Conservation (phyloP, 1,140 invertebrate genomes). For the Anastatus disparis region DNA sequence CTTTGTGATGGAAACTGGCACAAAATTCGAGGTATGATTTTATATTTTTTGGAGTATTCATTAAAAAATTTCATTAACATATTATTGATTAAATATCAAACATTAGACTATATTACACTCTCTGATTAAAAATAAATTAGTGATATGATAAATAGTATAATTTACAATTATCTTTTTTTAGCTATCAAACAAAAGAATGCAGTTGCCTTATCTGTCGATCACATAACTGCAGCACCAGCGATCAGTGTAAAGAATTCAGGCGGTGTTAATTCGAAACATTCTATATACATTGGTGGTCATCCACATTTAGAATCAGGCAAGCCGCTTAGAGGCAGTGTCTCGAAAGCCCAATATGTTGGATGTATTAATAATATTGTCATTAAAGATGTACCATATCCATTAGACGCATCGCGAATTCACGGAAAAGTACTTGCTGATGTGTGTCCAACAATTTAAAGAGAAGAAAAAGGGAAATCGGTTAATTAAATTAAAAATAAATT, state of each 20-base stretch:
- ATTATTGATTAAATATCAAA: too few species aligned
- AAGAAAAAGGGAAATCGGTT: neutral
- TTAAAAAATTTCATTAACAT: slow-evolving; percentile 6
- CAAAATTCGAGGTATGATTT: slow-evolving; percentile 78
- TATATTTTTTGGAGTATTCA: neutral
- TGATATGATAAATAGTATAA: slow-evolving; percentile 38
- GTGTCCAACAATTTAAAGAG: slow-evolving; percentile 76
- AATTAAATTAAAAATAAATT: too few species aligned
- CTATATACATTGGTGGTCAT: slow-evolving; percentile 91
- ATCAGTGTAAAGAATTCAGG: slow-evolving; percentile 73
- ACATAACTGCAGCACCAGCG: slow-evolving; percentile 73
- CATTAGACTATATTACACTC: too few species aligned
- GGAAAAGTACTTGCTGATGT: slow-evolving; percentile 77
- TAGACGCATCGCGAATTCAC: slow-evolving; percentile 71
- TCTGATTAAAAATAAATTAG: neutral
- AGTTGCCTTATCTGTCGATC: slow-evolving; percentile 83
- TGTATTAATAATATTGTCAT: slow-evolving; percentile 83
- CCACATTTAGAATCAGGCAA: slow-evolving; percentile 66
- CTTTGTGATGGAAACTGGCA: slow-evolving; percentile 97
- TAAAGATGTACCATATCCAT: slow-evolving; percentile 65
- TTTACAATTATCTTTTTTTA: slow-evolving; percentile 65
- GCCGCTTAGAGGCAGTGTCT: slow-evolving; percentile 70
- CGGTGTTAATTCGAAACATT: slow-evolving; percentile 83
- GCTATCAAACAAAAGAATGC: slow-evolving; percentile 87
- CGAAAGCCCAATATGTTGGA: slow-evolving; percentile 80